Percentiles rank a stretch among this genome's conserved stretches.
These are phyloP conservation scores for Carcharodon carcharias DNA, from an alignment of 2,797 vertebrate genomes.

Conservation along the genomic window DNA sequence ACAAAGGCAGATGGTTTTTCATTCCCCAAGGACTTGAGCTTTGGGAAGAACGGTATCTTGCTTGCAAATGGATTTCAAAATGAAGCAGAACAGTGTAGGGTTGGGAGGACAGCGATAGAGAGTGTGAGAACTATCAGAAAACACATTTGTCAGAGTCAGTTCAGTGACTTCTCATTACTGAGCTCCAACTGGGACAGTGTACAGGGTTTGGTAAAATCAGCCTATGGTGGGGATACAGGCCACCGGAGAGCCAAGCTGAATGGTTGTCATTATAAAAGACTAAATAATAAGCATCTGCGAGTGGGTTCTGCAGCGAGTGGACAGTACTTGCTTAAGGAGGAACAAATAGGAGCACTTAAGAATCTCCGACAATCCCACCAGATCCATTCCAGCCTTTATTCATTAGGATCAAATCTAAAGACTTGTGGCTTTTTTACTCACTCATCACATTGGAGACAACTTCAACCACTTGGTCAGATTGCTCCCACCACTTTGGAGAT, in stretches of 20 bases:
- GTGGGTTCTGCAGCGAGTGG: slow-evolving; percentile 50
- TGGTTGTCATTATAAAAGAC: slow-evolving; percentile 70
- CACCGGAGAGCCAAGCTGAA: slow-evolving; percentile 65
- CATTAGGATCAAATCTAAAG: slow-evolving; percentile 52
- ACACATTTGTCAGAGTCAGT: slow-evolving; percentile 72
- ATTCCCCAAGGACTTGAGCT: slow-evolving; percentile 26
- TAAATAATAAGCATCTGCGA: slow-evolving; percentile 66
- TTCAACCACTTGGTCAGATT: slow-evolving; percentile 46
- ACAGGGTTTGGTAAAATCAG: slow-evolving; percentile 76
- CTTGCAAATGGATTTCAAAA: slow-evolving; percentile 3
- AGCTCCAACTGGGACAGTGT: slow-evolving; percentile 85
- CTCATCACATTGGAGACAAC: slow-evolving; percentile 50
- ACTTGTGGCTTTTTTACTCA: slow-evolving; percentile 49
- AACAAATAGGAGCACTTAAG: slow-evolving; percentile 11
- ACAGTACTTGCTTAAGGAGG: slow-evolving; percentile 72
- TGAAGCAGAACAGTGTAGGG: slow-evolving; percentile 8
- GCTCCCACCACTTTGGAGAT: slow-evolving; percentile 52
- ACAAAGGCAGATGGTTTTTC: slow-evolving; percentile 30
- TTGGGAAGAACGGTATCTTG: slow-evolving; percentile 35
- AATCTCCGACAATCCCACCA: slow-evolving; percentile 49
- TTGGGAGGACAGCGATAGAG: slow-evolving; percentile 49
- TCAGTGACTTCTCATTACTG: slow-evolving; percentile 74
- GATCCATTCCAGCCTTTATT: slow-evolving; percentile 44
- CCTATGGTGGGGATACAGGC: slow-evolving; percentile 59
- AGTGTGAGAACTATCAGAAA: slow-evolving; percentile 57